These are phyloP conservation scores for Netelia fuscicornis DNA, from an alignment of 2,888 invertebrate genomes.

Conservation along the genomic window DNA sequence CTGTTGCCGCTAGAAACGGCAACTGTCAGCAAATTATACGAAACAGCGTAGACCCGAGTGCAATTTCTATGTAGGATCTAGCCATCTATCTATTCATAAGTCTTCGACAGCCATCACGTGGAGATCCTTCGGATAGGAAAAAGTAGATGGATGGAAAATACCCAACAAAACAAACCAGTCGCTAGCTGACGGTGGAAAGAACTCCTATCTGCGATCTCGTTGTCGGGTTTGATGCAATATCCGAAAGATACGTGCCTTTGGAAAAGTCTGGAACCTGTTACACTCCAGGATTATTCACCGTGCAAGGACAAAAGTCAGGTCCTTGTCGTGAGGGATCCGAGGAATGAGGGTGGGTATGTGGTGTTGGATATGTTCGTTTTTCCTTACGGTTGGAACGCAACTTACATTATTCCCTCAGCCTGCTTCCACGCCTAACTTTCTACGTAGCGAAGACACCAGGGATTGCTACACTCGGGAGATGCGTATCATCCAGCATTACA, in stretches of 20 bases:
- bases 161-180: not conserved
- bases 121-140: constrained; percentile 40
- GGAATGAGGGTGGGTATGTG: not conserved
- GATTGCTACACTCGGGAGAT: not conserved
- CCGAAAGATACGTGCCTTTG: not conserved
- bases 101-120: constrained; percentile 8
- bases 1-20: not conserved
- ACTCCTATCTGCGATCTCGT: constrained; percentile 25
- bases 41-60: constrained; percentile 4
- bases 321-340: not conserved
- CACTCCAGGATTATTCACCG: constrained; percentile 1
- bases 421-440: not conserved
- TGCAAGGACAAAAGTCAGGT: not conserved
- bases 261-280: constrained; percentile 16
- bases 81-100: too few species aligned
- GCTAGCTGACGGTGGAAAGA: not conserved
- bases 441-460: not conserved
- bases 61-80: not conserved
- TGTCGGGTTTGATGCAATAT: constrained; percentile 16
- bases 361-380: not conserved
- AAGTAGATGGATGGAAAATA: constrained; percentile 9
- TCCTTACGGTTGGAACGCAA: not conserved
- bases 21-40: constrained; percentile 33
- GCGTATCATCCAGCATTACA: not conserved
- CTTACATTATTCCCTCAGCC: not conserved